Evolutionary conservation across 1,140 invertebrate genomes (phyloP).

Genomic region (Penaeus chinensis): DNA sequence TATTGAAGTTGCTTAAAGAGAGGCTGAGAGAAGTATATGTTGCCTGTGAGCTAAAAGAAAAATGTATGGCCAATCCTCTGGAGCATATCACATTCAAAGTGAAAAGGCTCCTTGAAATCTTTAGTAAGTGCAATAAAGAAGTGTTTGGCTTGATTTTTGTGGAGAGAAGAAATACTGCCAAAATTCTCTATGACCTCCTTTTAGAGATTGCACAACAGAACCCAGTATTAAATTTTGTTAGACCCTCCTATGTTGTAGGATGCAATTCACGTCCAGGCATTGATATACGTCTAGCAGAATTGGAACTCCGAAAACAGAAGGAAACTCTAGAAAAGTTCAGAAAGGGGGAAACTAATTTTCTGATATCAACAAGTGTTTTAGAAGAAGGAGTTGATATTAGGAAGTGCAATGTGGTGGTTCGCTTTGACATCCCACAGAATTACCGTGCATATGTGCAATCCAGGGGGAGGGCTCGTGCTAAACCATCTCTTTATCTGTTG

Average conservation of each 20-base stretch:
- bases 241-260: constrained; percentile 81
- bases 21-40: constrained; percentile 46
- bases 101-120: constrained; percentile 51
- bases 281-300: constrained; percentile 65
- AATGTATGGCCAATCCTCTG: constrained; percentile 43
- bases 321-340: constrained; percentile 71
- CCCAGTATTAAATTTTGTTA: constrained; percentile 73
- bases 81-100: constrained; percentile 49
- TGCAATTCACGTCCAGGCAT: constrained; percentile 64
- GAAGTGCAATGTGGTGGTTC: constrained; percentile 81
- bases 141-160: constrained; percentile 86
- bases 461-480: constrained; percentile 62
- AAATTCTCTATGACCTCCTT: constrained; percentile 78
- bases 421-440: constrained; percentile 73
- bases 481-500: constrained; percentile 59
- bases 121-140: constrained; percentile 56
- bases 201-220: constrained; percentile 40
- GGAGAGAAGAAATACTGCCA: constrained; percentile 79
- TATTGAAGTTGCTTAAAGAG: constrained; percentile 50
- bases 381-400: constrained; percentile 89
- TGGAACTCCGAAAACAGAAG: constrained; percentile 65
- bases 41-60: constrained; percentile 10
- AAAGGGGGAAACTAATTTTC: constrained; percentile 77
- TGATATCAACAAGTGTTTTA: constrained; percentile 84
- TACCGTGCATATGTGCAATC: constrained; percentile 63